Base-by-base conservation (phyloP, 2,797 vertebrate genomes). In the Chelon labrosus region DNA sequence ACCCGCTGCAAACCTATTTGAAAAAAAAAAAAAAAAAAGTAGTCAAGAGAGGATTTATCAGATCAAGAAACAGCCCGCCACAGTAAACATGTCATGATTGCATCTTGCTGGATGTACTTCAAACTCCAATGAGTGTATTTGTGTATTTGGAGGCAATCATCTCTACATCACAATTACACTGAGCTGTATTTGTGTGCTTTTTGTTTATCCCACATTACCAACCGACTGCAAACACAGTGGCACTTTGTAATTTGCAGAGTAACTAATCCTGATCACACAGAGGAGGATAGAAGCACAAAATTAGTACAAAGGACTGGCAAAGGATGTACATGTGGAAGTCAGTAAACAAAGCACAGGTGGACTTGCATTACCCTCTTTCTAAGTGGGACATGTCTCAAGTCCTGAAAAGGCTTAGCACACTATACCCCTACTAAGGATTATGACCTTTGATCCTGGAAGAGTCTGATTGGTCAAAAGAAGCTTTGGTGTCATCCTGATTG, bases 331-430 rank as follows among this genome's bases (percentile, higher is more conserved):
- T 77, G 77, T 88, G 52, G 73, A 78, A 82, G 58, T 71, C 64
- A 75, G 44, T 50, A 70, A 70, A 70, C 51, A 70, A 58, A 77
- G 60, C 63, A 75, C 70, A 74, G 50, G 67, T 79, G 77, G 80
- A 72, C 46, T 80, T 78, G 79, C 64, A 75, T 89, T 83, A 90
- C 79, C 79, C 83, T 88, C 55, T 67, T 88, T 88, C 61, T 76
- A 92, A 90, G 75, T 93, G 83, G 90, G 89, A 85, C 85, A 92
- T 54, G 84, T 87, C 79, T 77, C 71, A 68, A 83, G 80, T 54
- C 63, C 73, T 87, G 60, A 73, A 78, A 75, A 52, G 76, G 82
- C 73, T 88, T 85, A 88, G 78, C 41, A 53, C 63, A 52, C 55
- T 69, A 77, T 57, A 77, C 72, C 70, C 63, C 74, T 79, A 54